Base-by-base conservation (phyloP, 2,113 vertebrate genomes). In the Perca fluviatilis region DNA sequence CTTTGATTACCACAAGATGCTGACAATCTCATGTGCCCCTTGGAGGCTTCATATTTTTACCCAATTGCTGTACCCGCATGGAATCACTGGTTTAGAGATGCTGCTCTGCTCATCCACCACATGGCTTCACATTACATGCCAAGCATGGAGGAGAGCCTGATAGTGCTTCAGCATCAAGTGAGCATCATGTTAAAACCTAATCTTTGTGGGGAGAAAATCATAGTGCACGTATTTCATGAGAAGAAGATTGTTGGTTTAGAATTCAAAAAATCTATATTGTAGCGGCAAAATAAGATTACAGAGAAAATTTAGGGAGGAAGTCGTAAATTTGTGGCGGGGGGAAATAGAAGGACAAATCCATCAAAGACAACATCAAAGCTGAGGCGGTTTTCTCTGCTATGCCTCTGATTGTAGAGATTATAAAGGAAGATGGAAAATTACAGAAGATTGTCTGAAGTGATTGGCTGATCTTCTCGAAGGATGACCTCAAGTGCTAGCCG, bases 401-500 rank as follows among this genome's bases (percentile, higher is more conserved):
- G 72, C 80, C 89, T 82, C 84, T 92, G 90, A 93, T 93, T 90
- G 88, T 87, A 43, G 77, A 87, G 91, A 95, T 95, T 94, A 95
- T 80, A 77, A 87, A 64, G 74, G 84, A 89, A 88, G 86, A 94
- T 91, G 80, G 86, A 85, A 89, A 91, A 94, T 90, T 90, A 93
- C 86, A 90, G 79, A 78, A 84, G 91, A 93, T 92, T 83, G 88
- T 82, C 80, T 89, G 74, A 88, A 90, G 85, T 89, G 92, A 94
- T 95, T 91, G 92, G 84, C 82, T 88, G 85, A 87, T 90, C 86
- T 76, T 91, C 78, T 67, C 30, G 0, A 65, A 80, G 82, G 84
- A 86, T 93, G 91, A 94, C 93, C 93, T 92, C 87, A 84, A 94
- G 92, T 89, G 91, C 82, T 86, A 86, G 91, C 80, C 72, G 33